Conservation (phyloP, 2,888 invertebrate species). For the Julus scandinavius region DNA sequence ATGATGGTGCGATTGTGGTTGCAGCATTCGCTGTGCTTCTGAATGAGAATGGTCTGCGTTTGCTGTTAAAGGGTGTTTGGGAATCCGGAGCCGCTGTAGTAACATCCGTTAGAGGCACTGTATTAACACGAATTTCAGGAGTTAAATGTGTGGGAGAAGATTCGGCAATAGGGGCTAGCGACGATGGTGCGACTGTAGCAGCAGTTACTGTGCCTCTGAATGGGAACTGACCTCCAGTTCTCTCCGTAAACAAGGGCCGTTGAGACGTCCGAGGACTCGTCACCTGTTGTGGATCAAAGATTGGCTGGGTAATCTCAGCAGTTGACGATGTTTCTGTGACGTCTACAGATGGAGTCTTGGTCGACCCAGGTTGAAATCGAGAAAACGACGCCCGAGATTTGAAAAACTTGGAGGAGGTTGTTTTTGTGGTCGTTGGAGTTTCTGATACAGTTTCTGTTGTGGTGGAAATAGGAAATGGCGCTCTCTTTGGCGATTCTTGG, state of each 20-base stretch:
- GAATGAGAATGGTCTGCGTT: slow-evolving; percentile 26
- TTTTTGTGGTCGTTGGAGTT: not conserved
- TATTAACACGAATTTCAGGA: not conserved
- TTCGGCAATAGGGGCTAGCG: not conserved
- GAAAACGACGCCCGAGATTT: slow-evolving; percentile 28
- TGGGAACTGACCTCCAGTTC: not conserved
- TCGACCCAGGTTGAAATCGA: slow-evolving; percentile 7
- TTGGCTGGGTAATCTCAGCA: not conserved
- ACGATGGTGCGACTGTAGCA: not conserved
- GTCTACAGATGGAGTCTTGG: not conserved
- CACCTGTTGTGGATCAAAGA: not conserved
- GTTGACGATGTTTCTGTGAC: not conserved
- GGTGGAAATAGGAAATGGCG: not conserved
- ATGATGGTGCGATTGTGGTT: not conserved
- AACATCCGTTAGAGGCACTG: not conserved
- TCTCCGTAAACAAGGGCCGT: not conserved
- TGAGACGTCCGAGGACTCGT: slow-evolving; percentile 5
- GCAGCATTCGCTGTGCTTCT: not conserved
- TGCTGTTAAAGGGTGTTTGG: slow-evolving; percentile 8
- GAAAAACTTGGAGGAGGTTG: slow-evolving; percentile 1
- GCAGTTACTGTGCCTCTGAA: not conserved
- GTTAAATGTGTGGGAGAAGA: not conserved
- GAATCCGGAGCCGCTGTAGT: not conserved
- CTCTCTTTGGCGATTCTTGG: slow-evolving; percentile 41
- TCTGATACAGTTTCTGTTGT: not conserved